These are phyloP conservation scores for Cerastis rubricosa DNA, from an alignment of 2,888 invertebrate genomes.

Conservation along the genomic window DNA sequence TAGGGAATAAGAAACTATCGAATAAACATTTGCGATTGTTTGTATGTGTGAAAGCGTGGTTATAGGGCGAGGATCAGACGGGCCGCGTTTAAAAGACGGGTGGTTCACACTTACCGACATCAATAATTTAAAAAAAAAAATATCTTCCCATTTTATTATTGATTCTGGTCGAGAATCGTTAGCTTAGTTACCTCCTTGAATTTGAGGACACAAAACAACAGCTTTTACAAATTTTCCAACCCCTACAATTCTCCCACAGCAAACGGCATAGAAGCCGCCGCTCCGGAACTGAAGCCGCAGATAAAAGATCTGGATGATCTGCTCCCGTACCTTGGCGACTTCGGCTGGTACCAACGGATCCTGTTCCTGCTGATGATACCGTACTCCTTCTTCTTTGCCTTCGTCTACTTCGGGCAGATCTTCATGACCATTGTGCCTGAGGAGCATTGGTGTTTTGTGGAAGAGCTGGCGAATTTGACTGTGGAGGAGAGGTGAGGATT, in stretches of 20 bases:
- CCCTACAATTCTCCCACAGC: slow-evolving; percentile 57
- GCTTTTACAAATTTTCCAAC: too few relatives aligned
- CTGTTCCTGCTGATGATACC: slow-evolving; percentile 87
- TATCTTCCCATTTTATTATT: too few relatives aligned
- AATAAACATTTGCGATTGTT: too few relatives aligned
- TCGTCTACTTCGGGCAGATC: slow-evolving; percentile 87
- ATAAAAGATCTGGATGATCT: slow-evolving; percentile 85
- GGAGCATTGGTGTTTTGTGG: slow-evolving; percentile 84
- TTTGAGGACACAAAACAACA: too few relatives aligned
- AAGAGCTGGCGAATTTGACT: slow-evolving; percentile 77
- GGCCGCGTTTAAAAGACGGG: too few relatives aligned
- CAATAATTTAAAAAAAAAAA: too few relatives aligned
- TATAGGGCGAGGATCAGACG: too few relatives aligned
- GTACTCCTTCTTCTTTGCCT: slow-evolving; percentile 86
- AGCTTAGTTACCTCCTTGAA: too few relatives aligned
- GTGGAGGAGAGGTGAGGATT: slow-evolving; percentile 78
- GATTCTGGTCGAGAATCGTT: too few relatives aligned
- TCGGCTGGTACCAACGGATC: slow-evolving; percentile 87
- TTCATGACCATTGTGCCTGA: slow-evolving; percentile 86
- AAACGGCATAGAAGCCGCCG: slow-evolving; percentile 56
- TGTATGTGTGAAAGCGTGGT: too few relatives aligned
- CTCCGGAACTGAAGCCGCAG: slow-evolving; percentile 44
- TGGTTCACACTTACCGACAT: too few relatives aligned
- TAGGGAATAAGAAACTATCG: too few relatives aligned
- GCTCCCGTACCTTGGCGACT: slow-evolving; percentile 83